phyloP scores from a whole-genome alignment of 2,797 vertebrate genomes.

The Gymnoscopelus microlampas region DNA sequence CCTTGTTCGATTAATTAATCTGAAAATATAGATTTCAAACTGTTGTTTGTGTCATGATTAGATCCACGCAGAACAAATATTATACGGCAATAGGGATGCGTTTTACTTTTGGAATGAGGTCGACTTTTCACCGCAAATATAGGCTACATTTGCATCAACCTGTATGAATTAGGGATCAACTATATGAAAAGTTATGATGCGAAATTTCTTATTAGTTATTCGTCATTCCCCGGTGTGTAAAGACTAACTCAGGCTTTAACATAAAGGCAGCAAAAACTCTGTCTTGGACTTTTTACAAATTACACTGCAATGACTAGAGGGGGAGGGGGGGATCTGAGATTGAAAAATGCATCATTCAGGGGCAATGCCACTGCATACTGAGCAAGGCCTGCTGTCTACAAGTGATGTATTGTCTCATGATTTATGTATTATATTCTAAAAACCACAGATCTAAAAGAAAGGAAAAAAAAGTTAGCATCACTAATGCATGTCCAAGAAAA shows the following conservation, averaged over 20 bases:
- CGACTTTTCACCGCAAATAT: too few relatives aligned
- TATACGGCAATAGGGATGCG: too few relatives aligned
- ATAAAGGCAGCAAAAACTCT: slow-evolving; percentile 69
- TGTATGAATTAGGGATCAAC: too few relatives aligned
- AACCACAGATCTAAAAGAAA: slow-evolving; percentile 43
- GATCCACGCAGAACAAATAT: too few relatives aligned
- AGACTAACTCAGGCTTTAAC: slow-evolving; percentile 14
- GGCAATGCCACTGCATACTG: slow-evolving; percentile 33
- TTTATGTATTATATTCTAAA: slow-evolving; percentile 41
- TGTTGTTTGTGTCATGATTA: too few relatives aligned
- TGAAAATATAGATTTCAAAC: too few relatives aligned
- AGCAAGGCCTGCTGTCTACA: slow-evolving; percentile 47
- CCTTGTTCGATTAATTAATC: too few relatives aligned
- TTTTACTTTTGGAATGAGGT: too few relatives aligned
- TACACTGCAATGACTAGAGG: slow-evolving; percentile 27
- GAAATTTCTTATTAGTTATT: too few relatives aligned
- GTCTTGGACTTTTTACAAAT: slow-evolving; percentile 35
- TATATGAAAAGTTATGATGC: too few relatives aligned
- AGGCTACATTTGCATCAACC: too few relatives aligned
- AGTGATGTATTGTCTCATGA: slow-evolving; percentile 52
- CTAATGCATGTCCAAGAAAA: slow-evolving; percentile 77
- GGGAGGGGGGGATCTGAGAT: neutral
- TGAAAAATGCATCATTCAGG: slow-evolving; percentile 27
- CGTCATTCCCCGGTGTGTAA: too few relatives aligned
- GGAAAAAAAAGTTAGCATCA: slow-evolving; percentile 54